phyloP scores from a whole-genome alignment of 2,888 invertebrate species.

The Scaptomyza caliginosa region DNA sequence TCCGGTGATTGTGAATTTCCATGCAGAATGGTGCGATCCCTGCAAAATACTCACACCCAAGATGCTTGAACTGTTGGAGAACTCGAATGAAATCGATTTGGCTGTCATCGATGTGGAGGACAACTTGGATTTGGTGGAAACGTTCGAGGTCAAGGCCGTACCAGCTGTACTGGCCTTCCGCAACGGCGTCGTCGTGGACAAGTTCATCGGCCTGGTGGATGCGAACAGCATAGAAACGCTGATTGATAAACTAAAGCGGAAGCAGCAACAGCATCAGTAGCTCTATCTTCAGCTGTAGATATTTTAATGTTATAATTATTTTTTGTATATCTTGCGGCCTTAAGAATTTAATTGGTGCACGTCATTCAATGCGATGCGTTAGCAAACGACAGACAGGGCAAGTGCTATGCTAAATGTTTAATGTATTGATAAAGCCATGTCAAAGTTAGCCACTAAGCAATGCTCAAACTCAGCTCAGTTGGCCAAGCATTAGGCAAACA shows the following conservation, averaged over 20 bases:
- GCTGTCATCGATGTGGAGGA: constrained; percentile 93
- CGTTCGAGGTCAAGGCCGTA: constrained; percentile 92
- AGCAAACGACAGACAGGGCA: no score
- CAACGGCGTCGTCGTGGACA: constrained; percentile 92
- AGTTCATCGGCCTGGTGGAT: constrained; percentile 94
- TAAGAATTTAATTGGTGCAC: constrained; percentile 48
- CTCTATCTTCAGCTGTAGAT: constrained; percentile 1
- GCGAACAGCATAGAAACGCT: constrained; percentile 91
- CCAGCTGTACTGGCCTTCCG: constrained; percentile 90
- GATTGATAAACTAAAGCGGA: constrained; percentile 86
- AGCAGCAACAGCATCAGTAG: constrained; percentile 66
- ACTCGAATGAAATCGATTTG: constrained; percentile 89
- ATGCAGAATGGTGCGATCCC: constrained; percentile 96
- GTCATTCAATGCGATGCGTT: no score
- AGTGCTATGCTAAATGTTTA: no score
- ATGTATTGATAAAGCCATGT: constrained; percentile 12
- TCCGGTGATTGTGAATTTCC: constrained; percentile 95
- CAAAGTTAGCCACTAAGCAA: constrained; percentile 28
- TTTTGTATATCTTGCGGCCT: constrained; percentile 40
- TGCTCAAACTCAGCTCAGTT: constrained; percentile 30
- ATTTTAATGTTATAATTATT: constrained; percentile 16
- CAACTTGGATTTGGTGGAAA: constrained; percentile 92
- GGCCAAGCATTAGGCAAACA: background rate
- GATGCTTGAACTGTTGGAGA: constrained; percentile 90
- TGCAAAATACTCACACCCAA: constrained; percentile 94